phyloP scores from a whole-genome alignment of 2,797 vertebrate genomes.

The Alcedo quadribrachys region DNA sequence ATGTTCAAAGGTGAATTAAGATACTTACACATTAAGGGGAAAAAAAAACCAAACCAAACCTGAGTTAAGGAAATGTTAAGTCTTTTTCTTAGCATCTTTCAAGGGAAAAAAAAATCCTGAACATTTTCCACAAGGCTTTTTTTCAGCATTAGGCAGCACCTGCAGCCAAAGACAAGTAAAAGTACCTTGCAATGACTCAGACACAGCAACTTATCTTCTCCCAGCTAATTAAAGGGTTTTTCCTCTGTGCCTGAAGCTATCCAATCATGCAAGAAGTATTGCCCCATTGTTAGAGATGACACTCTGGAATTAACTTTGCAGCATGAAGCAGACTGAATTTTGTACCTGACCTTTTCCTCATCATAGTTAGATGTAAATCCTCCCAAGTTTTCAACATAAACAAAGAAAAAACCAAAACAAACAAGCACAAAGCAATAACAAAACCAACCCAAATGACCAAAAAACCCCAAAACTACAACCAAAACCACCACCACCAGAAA shows the following conservation, averaged over 20 bases:
- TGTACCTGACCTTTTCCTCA: constrained; percentile 3
- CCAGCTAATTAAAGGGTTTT: constrained; percentile 33
- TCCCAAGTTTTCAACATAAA: neutral
- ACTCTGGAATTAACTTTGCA: neutral
- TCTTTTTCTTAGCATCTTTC: neutral
- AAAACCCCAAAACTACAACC: too few relatives aligned
- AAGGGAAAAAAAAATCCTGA: neutral
- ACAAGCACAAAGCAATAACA: too few relatives aligned
- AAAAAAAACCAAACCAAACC: neutral
- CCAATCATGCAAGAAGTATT: constrained; percentile 29
- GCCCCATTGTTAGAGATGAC: constrained; percentile 14
- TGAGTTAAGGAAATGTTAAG: neutral
- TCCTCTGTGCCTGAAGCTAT: constrained; percentile 22
- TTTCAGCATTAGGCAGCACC: neutral
- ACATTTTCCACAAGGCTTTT: neutral
- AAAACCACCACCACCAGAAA: too few relatives aligned
- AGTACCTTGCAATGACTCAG: neutral
- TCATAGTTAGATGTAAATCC: neutral
- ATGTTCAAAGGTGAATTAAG: neutral
- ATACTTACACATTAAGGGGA: neutral
- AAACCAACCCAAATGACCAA: too few relatives aligned
- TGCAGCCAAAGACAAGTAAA: neutral
- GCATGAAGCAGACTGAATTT: neutral
- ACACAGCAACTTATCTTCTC: neutral
- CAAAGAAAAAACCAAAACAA: neutral